phyloP scores from a whole-genome alignment of 2,888 invertebrate genomes.

The Macaria notata region DNA sequence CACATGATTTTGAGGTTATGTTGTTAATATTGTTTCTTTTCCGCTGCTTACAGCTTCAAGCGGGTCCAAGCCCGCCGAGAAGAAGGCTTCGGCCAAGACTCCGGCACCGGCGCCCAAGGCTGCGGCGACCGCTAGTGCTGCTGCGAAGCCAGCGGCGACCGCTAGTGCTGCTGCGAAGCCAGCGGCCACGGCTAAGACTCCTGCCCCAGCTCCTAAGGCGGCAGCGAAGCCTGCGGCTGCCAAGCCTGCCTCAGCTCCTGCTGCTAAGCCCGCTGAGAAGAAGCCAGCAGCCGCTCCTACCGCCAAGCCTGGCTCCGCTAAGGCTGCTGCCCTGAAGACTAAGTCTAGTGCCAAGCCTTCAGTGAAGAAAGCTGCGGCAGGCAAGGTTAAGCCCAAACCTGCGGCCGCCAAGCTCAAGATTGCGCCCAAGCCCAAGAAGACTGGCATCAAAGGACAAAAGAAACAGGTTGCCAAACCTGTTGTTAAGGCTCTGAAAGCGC shows the following conservation, averaged over 20 bases:
- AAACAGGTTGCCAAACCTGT: constrained; percentile 80
- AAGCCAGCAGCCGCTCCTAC: constrained; percentile 64
- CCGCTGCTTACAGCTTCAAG: constrained; percentile 51
- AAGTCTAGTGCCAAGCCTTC: constrained; percentile 79
- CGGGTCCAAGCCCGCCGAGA: constrained; percentile 73
- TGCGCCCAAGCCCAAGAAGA: constrained; percentile 80
- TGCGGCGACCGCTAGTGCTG: constrained; percentile 56
- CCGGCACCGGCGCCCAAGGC: constrained; percentile 73
- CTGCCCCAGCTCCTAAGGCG: constrained; percentile 71
- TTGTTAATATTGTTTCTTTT: constrained; percentile 15
- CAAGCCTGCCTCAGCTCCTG: constrained; percentile 72
- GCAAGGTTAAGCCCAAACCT: constrained; percentile 77
- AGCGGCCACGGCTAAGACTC: constrained; percentile 65
- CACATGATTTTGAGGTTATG: constrained; percentile 46
- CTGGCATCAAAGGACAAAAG: constrained; percentile 80
- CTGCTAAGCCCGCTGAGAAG: constrained; percentile 73
- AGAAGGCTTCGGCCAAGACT: constrained; percentile 70
- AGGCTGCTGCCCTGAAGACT: constrained; percentile 73
- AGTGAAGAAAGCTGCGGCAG: constrained; percentile 75
- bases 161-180: constrained; percentile 66
- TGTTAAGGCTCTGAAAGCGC: constrained; percentile 91
- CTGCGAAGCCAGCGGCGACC: constrained; percentile 64
- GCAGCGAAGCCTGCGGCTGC: constrained; percentile 72
- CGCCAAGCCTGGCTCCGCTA: constrained; percentile 79
- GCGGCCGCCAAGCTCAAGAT: constrained; percentile 76